phyloP scores from a whole-genome alignment of 2,113 vertebrate genomes.

The Numenius arquata region DNA sequence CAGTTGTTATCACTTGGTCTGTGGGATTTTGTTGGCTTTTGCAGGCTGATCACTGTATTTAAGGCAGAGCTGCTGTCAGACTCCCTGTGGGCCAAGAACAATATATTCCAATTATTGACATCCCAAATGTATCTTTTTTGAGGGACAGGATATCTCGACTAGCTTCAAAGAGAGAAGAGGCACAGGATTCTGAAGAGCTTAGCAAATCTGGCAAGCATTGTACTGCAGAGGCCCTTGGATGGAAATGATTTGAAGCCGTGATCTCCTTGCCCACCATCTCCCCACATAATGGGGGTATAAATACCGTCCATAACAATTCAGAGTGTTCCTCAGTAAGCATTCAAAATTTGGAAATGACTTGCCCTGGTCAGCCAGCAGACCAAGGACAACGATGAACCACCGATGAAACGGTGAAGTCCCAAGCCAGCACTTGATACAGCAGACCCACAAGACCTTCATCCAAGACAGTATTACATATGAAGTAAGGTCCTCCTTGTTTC shows the following conservation, averaged over 20 bases:
- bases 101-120: background rate
- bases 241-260: background rate
- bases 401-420: background rate
- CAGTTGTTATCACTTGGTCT: constrained; percentile 65
- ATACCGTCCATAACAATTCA: background rate
- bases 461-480: background rate
- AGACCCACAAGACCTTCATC: background rate
- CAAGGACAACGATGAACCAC: background rate
- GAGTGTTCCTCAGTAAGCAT: background rate
- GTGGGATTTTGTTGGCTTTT: constrained; percentile 56
- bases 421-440: background rate
- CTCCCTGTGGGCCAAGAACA: constrained; percentile 37
- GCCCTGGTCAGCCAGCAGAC: background rate
- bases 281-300: background rate
- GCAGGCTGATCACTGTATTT: constrained; percentile 30
- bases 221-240: background rate
- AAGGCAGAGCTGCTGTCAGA: constrained; percentile 57
- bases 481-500: background rate
- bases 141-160: background rate
- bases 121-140: background rate
- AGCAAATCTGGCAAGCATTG: background rate
- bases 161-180: background rate
- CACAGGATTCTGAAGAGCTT: background rate
- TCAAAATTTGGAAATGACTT: background rate
- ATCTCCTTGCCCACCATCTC: background rate